Evolutionary conservation across 2,113 vertebrate genomes (phyloP), one percentile per base, ranked within the genome.

Genomic region (Psittacara wagleri): DNA sequence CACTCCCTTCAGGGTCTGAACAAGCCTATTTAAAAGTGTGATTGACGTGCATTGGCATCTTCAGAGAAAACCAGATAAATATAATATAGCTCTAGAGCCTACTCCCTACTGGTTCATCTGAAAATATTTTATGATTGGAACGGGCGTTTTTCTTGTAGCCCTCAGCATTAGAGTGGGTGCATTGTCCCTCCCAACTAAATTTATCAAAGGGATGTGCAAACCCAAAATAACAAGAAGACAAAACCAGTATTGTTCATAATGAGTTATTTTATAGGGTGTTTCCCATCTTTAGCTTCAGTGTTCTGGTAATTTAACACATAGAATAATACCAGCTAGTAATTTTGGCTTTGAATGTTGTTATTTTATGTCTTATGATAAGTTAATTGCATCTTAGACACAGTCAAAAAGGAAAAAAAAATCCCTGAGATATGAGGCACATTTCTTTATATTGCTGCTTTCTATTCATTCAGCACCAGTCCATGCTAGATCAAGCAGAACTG

Each of bases 191-290:
- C 89, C 91, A 95, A 91, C 41, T 92, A 93, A 86, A 96, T 93
- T 88, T 94, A 86, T 88, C 51, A 90, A 93, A 95, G 51, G 69
- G 91, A 97, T 87, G 81, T 93, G 48, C 86, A 91, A 95, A 93
- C 35, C 22, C 94, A 74, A 94, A 97, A 96, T 92, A 97, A 97
- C 82, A 96, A 83, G 79, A 96, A 85, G 68, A 95, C 49, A 94
- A 96, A 95, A 88, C 39, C 66, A 75, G 83, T 39, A 92, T 91
- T 96, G 94, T 96, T 97, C 96, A 83, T 73, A 74, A 85, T 89
- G 74, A 96, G 96, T 95, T 96, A 85, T 97, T 97, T 97, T 96
- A 96, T 87, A 94, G 94, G 96, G 96, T 94, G 96, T 97, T 97
- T 87, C 97, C 93, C 92, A 81, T 90, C 70, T 92, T 95, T 46